These are phyloP conservation scores for Mya arenaria DNA, from an alignment of 1,140 invertebrate genomes.

Conservation along the genomic window DNA sequence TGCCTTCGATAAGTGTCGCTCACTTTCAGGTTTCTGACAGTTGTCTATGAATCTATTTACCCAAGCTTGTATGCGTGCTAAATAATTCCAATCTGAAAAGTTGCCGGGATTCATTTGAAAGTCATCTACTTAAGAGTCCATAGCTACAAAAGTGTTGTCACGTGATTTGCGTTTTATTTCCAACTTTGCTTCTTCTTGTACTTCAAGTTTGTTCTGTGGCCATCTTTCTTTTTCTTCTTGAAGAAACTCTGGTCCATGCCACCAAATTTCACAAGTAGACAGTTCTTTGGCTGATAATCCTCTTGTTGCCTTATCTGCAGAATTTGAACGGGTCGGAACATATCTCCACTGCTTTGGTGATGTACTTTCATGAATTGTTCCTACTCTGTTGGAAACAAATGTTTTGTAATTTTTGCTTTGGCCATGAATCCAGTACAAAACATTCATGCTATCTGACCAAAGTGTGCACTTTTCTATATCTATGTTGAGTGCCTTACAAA, in stretches of 20 bases:
- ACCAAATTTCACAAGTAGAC: slow-evolving; percentile 8
- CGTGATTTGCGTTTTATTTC: neutral
- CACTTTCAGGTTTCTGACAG: neutral
- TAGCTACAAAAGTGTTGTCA: neutral
- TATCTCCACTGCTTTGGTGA: slow-evolving; percentile 45
- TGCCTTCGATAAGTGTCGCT: neutral
- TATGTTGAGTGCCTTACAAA: slow-evolving; percentile 16
- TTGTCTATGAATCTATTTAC: slow-evolving; percentile 47
- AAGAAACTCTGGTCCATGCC: slow-evolving; percentile 37
- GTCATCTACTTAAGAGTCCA: neutral
- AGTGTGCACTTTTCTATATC: neutral
- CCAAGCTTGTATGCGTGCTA: slow-evolving; percentile 38
- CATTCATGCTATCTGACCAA: slow-evolving; percentile 53
- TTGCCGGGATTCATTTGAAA: neutral
- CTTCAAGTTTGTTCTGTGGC: slow-evolving; percentile 4
- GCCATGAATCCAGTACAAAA: slow-evolving; percentile 49
- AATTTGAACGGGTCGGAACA: slow-evolving; percentile 44
- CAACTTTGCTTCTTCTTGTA: neutral
- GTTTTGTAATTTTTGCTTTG: slow-evolving; percentile 9
- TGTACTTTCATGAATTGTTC: slow-evolving; percentile 4
- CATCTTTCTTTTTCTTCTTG: neutral
- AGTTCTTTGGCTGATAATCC: neutral
- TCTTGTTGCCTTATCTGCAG: slow-evolving; percentile 36
- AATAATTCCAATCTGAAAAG: slow-evolving; percentile 19
- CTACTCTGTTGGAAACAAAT: slow-evolving; percentile 38